phyloP scores from a whole-genome alignment of 2,113 vertebrate species.

The Lepidothrix coronata region DNA sequence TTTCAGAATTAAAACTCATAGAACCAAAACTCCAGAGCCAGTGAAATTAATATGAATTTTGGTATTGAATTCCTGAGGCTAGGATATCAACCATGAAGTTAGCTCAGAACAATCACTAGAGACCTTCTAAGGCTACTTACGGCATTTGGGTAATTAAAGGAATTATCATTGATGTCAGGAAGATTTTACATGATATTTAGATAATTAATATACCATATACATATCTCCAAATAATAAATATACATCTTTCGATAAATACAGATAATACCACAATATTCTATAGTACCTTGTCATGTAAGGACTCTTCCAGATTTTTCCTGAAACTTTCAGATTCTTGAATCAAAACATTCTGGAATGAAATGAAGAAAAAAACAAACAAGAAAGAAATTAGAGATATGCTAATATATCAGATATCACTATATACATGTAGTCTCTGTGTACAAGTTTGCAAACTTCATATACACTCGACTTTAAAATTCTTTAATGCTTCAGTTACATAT shows the following conservation, averaged over 20 bases:
- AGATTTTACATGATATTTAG: neutral
- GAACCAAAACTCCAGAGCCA: neutral
- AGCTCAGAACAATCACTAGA: neutral
- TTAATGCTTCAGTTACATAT: neutral
- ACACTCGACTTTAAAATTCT: neutral
- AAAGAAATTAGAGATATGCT: neutral
- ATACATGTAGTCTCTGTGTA: neutral
- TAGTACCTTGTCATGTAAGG: conserved; percentile 93
- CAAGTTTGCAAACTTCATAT: neutral
- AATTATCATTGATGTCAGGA: neutral
- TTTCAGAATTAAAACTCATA: neutral
- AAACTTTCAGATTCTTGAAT: conserved; percentile 96
- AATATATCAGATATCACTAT: neutral
- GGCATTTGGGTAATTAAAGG: neutral
- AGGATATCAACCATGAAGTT: neutral
- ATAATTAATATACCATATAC: neutral
- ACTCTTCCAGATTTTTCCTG: conserved; percentile 97
- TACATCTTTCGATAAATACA: neutral
- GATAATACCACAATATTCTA: neutral
- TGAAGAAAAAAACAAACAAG: neutral
- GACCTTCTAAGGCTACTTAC: neutral
- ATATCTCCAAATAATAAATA: neutral
- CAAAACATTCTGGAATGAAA: conserved; percentile 86
- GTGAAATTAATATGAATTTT: neutral
- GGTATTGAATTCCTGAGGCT: neutral